Base-by-base conservation (phyloP, 2,113 vertebrate species). In the Cygnus buccinator region DNA sequence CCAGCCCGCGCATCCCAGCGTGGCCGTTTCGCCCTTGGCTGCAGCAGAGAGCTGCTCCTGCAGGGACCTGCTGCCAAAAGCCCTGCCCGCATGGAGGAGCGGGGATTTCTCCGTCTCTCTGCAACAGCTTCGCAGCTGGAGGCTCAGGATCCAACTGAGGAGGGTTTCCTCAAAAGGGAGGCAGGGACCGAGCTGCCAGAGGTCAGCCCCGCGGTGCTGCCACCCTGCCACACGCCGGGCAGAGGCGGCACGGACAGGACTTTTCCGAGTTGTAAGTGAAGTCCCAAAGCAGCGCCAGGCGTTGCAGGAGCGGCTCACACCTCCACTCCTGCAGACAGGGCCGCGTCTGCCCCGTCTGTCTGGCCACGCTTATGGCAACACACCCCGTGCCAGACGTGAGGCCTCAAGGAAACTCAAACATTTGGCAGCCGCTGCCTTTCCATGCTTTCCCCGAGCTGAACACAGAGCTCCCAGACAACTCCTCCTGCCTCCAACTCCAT, bases 351-450 rank as follows among this genome's bases (percentile, higher is more conserved):
- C 54, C 87, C 3, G 87, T 84, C 93, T 82, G 82, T 71, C 61
- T 2, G 50, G 66, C 83, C 28, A 2, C 48, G 88, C 88, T 90
- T 85, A 22, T 15, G 15, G 88, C 94, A 94, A 79, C 85, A 76
- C 19, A 2, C 28, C 0, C 70, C 0, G 2, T 50, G 95, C 95
- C 96, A 95, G 92, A 16, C 3, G 0, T 2, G 94, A 68, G 82
- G 95, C 90, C 94, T 95, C 94, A 70, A 90, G 95, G 94, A 97
- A 95, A 97, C 44, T 79, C 59, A 95, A 92, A 96, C 68, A 94
- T 88, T 78, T 73, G 7, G 43, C 70, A 57, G 67, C 88, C 11
- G 21, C 67, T 54, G 72, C 82, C 75, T 92, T 92, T 92, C 92
- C 90, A 90, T 92, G 50, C 67, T 92, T 94, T 95, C 90, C 85